phyloP scores from a whole-genome alignment of 1,140 invertebrate species.

The Protaetia brevitarsis region DNA sequence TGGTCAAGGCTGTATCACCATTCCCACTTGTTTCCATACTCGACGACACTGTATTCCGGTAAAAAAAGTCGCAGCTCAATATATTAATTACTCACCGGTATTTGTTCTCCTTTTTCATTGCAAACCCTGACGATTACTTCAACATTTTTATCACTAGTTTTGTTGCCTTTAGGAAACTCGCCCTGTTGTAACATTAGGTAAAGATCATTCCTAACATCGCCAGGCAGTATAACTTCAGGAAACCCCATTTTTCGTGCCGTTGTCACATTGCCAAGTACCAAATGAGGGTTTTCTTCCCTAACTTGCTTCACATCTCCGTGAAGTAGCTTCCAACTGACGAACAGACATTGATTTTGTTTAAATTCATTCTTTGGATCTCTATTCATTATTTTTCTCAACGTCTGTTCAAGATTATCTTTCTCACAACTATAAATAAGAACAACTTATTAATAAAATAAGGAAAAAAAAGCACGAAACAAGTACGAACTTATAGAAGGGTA shows the following conservation, averaged over 20 bases:
- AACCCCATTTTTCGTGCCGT: conserved; percentile 93
- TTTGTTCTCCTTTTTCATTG: conserved; percentile 69
- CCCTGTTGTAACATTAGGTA: conserved; percentile 84
- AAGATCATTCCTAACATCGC: conserved; percentile 92
- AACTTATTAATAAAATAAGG: too few relatives aligned
- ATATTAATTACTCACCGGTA: conserved; percentile 58
- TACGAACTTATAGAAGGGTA: conserved; percentile 72
- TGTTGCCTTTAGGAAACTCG: conserved; percentile 81
- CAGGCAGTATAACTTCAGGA: conserved; percentile 91
- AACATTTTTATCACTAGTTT: conserved; percentile 87
- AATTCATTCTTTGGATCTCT: conserved; percentile 73
- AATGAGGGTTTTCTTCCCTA: conserved; percentile 79
- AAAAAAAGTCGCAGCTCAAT: too few relatives aligned
- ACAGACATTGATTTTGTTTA: conserved; percentile 72
- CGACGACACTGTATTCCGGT: too few relatives aligned
- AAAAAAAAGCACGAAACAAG: too few relatives aligned
- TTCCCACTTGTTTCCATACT: too few relatives aligned
- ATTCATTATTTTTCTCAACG: conserved; percentile 74
- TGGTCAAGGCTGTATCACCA: not conserved
- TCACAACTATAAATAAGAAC: conserved; percentile 64
- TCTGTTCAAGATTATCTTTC: conserved; percentile 83
- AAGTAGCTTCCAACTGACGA: conserved; percentile 78
- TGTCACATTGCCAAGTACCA: conserved; percentile 75
- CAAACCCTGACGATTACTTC: conserved; percentile 83
- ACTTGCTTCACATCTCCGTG: conserved; percentile 88